Base-by-base conservation (phyloP, 1,140 invertebrate species). In the Battus philenor region DNA sequence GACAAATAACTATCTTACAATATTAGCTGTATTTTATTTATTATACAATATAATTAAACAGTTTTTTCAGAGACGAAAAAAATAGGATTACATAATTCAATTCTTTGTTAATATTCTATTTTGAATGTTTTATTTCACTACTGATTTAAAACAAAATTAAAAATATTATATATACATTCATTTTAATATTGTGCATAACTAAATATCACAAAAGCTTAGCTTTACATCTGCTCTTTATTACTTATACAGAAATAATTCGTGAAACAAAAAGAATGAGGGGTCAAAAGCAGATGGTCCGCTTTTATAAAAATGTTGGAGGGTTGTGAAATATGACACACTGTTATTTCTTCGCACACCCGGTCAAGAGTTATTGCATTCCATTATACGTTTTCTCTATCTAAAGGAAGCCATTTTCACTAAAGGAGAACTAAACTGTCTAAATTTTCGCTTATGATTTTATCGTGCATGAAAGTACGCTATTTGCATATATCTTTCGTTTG, bases 331-430 rank as follows among this genome's bases (percentile, higher is more conserved):
- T 82, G 78, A 85, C 78, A 82, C 77, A 76, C 68, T 81, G 81
- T 85, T 85, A 85, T 85, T 85, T 82, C 78, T 79, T 81, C 78
- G 81, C 78, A 81, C 81, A 85, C 76, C 81, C 78, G 81, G 78
- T 81, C 80, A 82, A 85, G 78, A 85, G 78, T 85, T 85, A 85
- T 85, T 82, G 80, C 80, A 85, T 85, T 85, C 80, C 80, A 85
- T 85, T 82, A 84, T 78, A 80, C 72, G 77, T 74, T 82, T 81
- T 68, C 77, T 82, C 78, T 82, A 84, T 84, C 80, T 84, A 80
- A 76, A 84, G 78, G 76, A 82, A 84, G 80, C 80, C 71, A 79
- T 84, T 82, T 84, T 75, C 76, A 77, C 78, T 68, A 72, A 76
- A 70, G 70, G 73, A 73, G 68, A 80, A 84, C 77, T 78, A 80